Percentiles rank a stretch among this genome's conserved stretches.
phyloP scores from a whole-genome alignment of 2,113 vertebrate species.

The Xyrauchen texanus region DNA sequence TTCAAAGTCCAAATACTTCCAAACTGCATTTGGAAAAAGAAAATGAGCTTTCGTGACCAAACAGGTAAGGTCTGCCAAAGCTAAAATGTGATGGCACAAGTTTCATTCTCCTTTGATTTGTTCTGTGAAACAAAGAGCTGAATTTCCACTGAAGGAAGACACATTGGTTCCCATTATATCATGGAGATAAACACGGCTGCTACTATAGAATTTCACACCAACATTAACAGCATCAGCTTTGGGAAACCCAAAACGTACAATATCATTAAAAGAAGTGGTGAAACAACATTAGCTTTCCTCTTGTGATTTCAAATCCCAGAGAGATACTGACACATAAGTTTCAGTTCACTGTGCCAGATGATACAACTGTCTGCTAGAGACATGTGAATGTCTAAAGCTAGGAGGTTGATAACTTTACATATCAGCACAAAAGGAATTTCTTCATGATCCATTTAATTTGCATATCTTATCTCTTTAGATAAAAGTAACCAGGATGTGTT shows the following conservation, averaged over 20 bases:
- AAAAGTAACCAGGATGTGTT: constrained; percentile 22
- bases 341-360: neutral
- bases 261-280: neutral
- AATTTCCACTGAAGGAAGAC: too few species aligned
- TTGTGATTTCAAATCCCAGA: neutral
- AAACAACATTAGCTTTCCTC: neutral
- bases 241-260: too few species aligned
- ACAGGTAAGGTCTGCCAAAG: too few species aligned
- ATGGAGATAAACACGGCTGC: too few species aligned
- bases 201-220: too few species aligned
- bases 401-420: neutral
- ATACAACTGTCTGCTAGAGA: neutral
- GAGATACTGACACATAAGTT: neutral
- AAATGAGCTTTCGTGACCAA: neutral
- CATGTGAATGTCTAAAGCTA: neutral
- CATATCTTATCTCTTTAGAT: neutral
- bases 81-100: too few species aligned
- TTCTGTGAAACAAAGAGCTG: too few species aligned
- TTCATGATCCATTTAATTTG: neutral
- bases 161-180: too few species aligned
- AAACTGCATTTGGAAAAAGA: constrained; percentile 1
- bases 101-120: too few species aligned
- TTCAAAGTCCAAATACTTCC: neutral
- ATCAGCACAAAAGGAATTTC: neutral
- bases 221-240: too few species aligned